Conservation (phyloP, 2,888 invertebrate genomes). For the Meloe dianella region DNA sequence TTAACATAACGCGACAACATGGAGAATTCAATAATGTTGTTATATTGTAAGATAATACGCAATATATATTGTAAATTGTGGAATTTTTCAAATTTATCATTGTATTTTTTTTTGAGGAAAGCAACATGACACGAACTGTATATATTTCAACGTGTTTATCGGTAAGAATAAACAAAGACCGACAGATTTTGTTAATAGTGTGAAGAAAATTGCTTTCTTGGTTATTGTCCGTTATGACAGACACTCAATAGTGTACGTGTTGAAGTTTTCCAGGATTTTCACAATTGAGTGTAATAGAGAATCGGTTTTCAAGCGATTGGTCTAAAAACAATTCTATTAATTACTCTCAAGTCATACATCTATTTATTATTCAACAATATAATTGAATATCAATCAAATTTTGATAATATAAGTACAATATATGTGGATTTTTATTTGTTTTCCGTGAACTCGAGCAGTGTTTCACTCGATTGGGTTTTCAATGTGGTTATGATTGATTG, state of each 20-base stretch:
- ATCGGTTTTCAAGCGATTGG: background rate
- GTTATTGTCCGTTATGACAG: background rate
- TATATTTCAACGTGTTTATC: background rate
- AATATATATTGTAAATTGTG: background rate
- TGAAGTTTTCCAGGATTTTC: background rate
- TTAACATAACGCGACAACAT: background rate
- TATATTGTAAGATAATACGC: constrained; percentile 5
- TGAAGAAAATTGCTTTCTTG: background rate
- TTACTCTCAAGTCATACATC: background rate
- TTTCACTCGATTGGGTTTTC: constrained; percentile 30
- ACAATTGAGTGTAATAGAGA: background rate
- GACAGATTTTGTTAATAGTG: background rate
- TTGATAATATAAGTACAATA: background rate
- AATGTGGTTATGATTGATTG: constrained; percentile 31
- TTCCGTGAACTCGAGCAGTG: constrained; percentile 20
- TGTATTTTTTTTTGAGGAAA: background rate
- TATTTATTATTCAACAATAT: background rate
- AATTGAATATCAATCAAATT: background rate
- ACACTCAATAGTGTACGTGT: background rate
- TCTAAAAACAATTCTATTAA: background rate
- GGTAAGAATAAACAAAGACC: background rate
- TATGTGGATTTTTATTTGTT: constrained; percentile 21
- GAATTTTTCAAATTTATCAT: constrained; percentile 5
- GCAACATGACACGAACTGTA: background rate
- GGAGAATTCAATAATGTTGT: constrained; percentile 5